phyloP scores from a whole-genome alignment of 2,797 vertebrate genomes.

The Paratrypauchen microcephalus region DNA sequence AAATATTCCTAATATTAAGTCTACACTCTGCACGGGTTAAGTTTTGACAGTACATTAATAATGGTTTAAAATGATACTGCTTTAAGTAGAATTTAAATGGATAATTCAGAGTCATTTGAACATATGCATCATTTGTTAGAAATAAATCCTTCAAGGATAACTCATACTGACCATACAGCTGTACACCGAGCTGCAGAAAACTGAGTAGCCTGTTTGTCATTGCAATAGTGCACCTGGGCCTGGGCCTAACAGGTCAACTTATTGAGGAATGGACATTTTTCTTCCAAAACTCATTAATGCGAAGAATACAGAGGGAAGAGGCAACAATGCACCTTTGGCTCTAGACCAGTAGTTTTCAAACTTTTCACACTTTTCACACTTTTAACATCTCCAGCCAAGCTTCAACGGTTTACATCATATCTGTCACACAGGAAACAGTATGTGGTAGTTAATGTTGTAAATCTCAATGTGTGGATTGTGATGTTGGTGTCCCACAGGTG shows the following conservation, averaged over 20 bases:
- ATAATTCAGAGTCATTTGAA: not conserved
- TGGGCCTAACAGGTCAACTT: slow-evolving; percentile 24
- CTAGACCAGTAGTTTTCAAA: no score
- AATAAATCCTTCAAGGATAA: not conserved
- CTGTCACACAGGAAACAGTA: no score
- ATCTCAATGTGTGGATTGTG: no score
- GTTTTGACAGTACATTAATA: not conserved
- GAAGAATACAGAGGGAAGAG: not conserved
- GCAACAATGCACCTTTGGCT: no score
- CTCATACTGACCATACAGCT: not conserved
- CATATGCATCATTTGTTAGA: not conserved
- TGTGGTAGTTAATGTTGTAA: no score
- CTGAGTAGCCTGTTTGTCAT: not conserved
- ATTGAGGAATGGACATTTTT: slow-evolving; percentile 19
- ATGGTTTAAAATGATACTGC: not conserved
- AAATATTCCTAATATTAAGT: no score
- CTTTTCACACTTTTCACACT: no score
- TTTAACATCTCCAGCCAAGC: no score
- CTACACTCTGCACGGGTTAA: no score
- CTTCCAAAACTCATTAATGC: slow-evolving; percentile 8
- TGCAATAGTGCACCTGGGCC: slow-evolving; percentile 23
- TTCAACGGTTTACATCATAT: no score
- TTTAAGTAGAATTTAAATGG: not conserved
- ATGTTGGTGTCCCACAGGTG: no score
- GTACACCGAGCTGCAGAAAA: not conserved